Evolutionary conservation across 1,140 invertebrate genomes (phyloP), one percentile per base, ranked within the genome.

Genomic region (Heliconius melpomene): DNA sequence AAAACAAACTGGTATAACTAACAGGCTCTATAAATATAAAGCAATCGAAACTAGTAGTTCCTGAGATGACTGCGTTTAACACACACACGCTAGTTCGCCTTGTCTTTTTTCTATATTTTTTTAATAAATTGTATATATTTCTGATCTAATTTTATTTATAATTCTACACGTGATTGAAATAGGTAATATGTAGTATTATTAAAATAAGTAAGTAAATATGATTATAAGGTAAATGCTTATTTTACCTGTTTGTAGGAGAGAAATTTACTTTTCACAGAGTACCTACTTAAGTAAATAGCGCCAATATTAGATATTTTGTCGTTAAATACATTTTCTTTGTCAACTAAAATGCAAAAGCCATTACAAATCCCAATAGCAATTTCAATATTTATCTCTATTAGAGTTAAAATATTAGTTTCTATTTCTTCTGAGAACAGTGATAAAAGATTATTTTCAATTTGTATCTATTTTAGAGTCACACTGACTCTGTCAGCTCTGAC

Each of bases 201-300:
- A 20, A 57, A 57, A 26, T 26, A 26, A 3, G 23, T n/a, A 66
- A 66, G 23, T 6, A 66, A n/a, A 60, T 66, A 66, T 66, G 8
- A 23, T 66, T 29, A 16, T 66, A 26, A 66, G 60, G 23, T 66
- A 66, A 66, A 66, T 66, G 60, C 23, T 66, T 29, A 66, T 9
- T 13, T 29, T 66, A 29, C 20, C n/a, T 66, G 23, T 26, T 26
- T 66, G 3, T 26, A 2, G 6, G 60, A 26, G 60, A 66, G 60
- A 66, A 66, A 66, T 26, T 66, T 66, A 26, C 23, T 66, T 66
- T 66, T 66, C 60, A 66, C 26, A 66, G 23, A 66, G 13, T 66
- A 66, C 7, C n/a, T 0, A 3, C 13, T 66, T 46, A 46, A 46
- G 40, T 46, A 26, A 26, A 66, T 29, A 60, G 9, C 57, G 8